A percentile compares a stretch with the other conserved stretches of the same genome.
phyloP scores from a whole-genome alignment of 2,113 vertebrate species.

The Channa argus region DNA sequence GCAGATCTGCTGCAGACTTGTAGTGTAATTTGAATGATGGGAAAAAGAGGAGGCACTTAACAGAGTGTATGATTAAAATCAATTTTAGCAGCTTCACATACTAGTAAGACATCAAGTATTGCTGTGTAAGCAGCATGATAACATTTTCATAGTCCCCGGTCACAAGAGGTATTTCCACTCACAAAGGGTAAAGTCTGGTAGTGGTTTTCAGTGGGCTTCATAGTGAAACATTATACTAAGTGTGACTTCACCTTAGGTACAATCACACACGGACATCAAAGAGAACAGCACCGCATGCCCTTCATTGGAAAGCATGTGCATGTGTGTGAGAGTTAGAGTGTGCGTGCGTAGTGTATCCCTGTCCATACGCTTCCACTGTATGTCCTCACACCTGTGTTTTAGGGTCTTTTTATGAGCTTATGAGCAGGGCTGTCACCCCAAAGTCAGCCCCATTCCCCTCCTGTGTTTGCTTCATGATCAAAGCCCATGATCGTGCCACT shows the following conservation, averaged over 20 bases:
- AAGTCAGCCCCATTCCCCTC: constrained; percentile 32
- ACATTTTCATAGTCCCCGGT: too few relatives aligned
- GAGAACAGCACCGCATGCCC: constrained; percentile 31
- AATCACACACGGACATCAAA: constrained; percentile 74
- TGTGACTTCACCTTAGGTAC: constrained; percentile 62
- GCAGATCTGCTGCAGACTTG: too few relatives aligned
- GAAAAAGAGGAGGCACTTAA: too few relatives aligned
- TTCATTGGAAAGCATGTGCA: constrained; percentile 34
- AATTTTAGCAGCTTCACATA: too few relatives aligned
- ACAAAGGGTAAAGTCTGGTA: constrained; percentile 14
- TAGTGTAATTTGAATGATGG: too few relatives aligned
- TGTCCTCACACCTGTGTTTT: constrained; percentile 60
- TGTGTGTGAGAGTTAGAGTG: constrained; percentile 9
- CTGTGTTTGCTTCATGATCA: constrained; percentile 70
- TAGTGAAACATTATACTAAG: constrained; percentile 51
- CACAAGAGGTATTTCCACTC: too few relatives aligned
- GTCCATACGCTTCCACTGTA: constrained; percentile 29
- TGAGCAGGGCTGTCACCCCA: constrained; percentile 34
- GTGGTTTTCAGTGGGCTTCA: constrained; percentile 33
- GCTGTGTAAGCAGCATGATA: too few relatives aligned
- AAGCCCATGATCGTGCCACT: constrained; percentile 59
- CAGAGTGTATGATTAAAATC: too few relatives aligned
- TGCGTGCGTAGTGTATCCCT: constrained; percentile 8
- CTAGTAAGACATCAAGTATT: too few relatives aligned
- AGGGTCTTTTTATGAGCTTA: constrained; percentile 63